Percentiles rank a stretch among this genome's conserved stretches.
These are phyloP conservation scores for Panthera leo DNA, from an alignment of 2,113 vertebrate genomes.

Conservation along the genomic window DNA sequence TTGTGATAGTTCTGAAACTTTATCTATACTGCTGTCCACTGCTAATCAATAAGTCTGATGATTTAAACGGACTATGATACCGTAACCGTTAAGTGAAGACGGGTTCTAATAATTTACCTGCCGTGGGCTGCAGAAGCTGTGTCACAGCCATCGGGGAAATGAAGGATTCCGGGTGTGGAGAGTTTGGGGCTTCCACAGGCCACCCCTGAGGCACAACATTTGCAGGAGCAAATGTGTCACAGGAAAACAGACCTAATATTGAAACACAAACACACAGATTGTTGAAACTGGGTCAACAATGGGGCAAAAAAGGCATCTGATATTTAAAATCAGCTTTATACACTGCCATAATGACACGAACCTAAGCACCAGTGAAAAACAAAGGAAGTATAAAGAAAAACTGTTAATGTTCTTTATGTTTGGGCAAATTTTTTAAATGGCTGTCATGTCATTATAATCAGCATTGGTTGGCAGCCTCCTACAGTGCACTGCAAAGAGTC, in stretches of 20 bases:
- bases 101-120: conserved; percentile 67
- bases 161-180: conserved; percentile 63
- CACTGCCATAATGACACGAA: background rate
- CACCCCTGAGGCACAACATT: conserved; percentile 65
- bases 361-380: background rate
- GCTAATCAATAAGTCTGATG: background rate
- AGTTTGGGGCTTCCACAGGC: conserved; percentile 58
- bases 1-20: background rate
- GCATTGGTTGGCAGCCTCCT: background rate
- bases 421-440: background rate
- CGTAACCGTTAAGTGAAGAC: background rate
- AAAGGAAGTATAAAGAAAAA: background rate
- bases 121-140: conserved; percentile 59
- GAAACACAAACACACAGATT: conserved; percentile 44
- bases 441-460: background rate
- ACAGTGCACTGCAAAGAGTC: background rate
- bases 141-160: conserved; percentile 31
- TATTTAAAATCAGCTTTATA: background rate
- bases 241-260: conserved; percentile 52
- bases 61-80: background rate
- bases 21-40: background rate
- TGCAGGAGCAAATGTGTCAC: conserved; percentile 41
- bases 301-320: background rate
- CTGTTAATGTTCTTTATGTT: background rate
- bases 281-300: background rate